A percentile compares a stretch with the other conserved stretches of the same genome.
Conservation (phyloP, 2,888 invertebrate genomes). For the Morpho helenor region DNA sequence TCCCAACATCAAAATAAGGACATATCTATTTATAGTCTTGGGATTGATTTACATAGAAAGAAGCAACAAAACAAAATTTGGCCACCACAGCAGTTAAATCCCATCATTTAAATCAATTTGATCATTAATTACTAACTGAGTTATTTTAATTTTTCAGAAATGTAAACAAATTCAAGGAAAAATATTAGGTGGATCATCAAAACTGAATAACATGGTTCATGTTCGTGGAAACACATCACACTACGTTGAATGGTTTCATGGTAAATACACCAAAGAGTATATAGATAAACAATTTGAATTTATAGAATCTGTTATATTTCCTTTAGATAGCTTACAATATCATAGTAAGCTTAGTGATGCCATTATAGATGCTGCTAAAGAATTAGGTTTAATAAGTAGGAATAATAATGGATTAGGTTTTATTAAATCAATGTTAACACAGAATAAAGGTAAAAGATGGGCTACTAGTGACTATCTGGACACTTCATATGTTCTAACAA, state of each 20-base stretch:
- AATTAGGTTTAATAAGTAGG: constrained; percentile 73
- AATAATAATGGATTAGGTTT: constrained; percentile 72
- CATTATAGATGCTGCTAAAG: constrained; percentile 77
- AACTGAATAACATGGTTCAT: constrained; percentile 87
- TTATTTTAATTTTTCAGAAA: constrained; percentile 61
- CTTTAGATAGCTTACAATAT: constrained; percentile 69
- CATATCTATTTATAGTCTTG: too few relatives aligned
- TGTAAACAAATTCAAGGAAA: constrained; percentile 85
- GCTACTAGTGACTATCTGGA: constrained; percentile 77
- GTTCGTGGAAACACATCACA: constrained; percentile 85
- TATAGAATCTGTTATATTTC: constrained; percentile 53
- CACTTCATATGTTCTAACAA: constrained; percentile 47
- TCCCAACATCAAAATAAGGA: too few relatives aligned
- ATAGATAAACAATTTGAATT: constrained; percentile 65
- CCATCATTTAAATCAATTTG: too few relatives aligned
- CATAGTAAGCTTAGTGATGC: constrained; percentile 74
- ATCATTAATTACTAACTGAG: background rate
- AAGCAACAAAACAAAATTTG: too few relatives aligned
- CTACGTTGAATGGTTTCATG: constrained; percentile 83
- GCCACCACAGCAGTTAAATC: too few relatives aligned
- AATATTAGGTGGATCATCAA: constrained; percentile 86
- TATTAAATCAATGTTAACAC: constrained; percentile 74
- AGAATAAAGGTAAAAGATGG: constrained; percentile 81
- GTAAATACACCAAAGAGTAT: constrained; percentile 58
- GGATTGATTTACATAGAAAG: too few relatives aligned